Conservation (phyloP, 1,140 invertebrate genomes). For the Geopemphigus sp. region DNA sequence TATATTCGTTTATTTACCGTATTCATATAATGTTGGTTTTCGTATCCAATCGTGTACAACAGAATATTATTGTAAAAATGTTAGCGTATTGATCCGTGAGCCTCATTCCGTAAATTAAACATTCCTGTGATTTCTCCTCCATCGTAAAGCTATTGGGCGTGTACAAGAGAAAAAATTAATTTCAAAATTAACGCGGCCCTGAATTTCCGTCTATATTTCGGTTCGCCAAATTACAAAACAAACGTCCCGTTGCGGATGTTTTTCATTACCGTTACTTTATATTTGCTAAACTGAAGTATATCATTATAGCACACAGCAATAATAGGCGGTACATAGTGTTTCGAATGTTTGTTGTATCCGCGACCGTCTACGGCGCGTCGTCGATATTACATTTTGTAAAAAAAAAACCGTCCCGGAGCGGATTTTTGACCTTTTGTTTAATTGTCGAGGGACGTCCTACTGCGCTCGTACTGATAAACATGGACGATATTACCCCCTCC, state of each 20-base stretch:
- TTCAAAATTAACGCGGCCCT: neutral
- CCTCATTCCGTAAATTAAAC: neutral
- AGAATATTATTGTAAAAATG: neutral
- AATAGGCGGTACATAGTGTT: neutral
- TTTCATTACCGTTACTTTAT: no score
- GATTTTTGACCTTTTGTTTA: constrained; percentile 21
- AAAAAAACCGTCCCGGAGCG: no score
- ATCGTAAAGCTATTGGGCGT: neutral
- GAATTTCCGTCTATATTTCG: neutral
- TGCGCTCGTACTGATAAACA: neutral
- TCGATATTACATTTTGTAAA: no score
- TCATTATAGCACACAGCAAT: neutral
- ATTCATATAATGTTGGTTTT: neutral
- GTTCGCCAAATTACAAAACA: neutral
- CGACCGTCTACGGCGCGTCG: no score
- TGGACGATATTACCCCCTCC: neutral
- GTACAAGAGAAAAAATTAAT: neutral
- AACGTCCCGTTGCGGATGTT: no score
- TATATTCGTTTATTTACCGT: no score
- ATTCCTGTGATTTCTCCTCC: neutral
- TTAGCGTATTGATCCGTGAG: neutral
- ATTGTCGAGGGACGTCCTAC: neutral
- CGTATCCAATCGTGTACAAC: neutral
- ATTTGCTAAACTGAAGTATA: no score
- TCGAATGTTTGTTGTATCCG: no score